Conservation (phyloP, 1,140 invertebrate species). For the Drosophila virilis region DNA sequence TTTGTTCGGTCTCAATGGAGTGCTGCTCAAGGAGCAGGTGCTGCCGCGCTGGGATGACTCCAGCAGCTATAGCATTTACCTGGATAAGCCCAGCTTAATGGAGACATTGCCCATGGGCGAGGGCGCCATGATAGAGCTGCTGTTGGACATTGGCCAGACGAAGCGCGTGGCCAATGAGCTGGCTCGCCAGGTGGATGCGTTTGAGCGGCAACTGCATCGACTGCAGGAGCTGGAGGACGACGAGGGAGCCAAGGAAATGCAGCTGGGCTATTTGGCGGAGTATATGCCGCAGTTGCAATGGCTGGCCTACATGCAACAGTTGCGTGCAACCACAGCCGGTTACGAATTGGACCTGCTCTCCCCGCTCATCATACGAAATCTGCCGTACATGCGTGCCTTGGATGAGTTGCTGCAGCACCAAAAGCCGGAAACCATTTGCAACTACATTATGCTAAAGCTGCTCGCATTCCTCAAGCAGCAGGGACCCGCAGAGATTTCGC, state of each 20-base stretch:
- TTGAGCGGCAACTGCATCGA: constrained; percentile 70
- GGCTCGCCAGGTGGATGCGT: constrained; percentile 63
- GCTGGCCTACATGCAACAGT: constrained; percentile 57
- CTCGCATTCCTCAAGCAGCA: constrained; percentile 70
- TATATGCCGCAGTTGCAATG: constrained; percentile 71
- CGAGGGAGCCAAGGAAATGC: constrained; percentile 74
- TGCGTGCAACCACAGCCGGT: constrained; percentile 29
- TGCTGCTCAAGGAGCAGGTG: constrained; percentile 68
- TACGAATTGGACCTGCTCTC: constrained; percentile 40
- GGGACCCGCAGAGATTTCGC: constrained; percentile 70
- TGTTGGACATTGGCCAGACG: constrained; percentile 77
- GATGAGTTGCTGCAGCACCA: constrained; percentile 54
- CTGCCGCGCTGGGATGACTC: constrained; percentile 79
- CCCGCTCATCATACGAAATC: constrained; percentile 73
- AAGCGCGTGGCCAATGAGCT: constrained; percentile 72
- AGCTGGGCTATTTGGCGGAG: constrained; percentile 67
- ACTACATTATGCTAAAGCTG: constrained; percentile 75
- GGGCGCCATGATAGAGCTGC: constrained; percentile 74
- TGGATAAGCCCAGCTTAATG: constrained; percentile 67
- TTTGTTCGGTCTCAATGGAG: constrained; percentile 70
- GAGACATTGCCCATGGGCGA: constrained; percentile 76
- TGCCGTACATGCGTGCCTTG: constrained; percentile 68
- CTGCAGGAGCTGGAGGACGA: constrained; percentile 76
- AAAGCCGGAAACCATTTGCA: constrained; percentile 61
- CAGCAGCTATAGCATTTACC: constrained; percentile 62